These are phyloP conservation scores for Hippotragus niger DNA, from an alignment of 2,113 vertebrate species.

Conservation along the genomic window DNA sequence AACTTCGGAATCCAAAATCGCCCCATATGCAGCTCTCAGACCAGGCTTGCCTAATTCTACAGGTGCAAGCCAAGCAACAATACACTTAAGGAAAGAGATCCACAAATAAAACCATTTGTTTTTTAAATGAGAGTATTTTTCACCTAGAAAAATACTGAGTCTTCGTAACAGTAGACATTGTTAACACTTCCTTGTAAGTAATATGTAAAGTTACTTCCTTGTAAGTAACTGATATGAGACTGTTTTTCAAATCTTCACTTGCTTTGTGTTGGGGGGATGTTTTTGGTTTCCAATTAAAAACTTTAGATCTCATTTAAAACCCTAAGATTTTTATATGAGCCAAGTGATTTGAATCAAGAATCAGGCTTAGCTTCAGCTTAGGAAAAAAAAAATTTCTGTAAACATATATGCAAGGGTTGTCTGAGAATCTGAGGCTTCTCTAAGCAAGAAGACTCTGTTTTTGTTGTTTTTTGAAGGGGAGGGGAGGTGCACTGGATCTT, in stretches of 20 bases:
- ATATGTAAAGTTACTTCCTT: neutral
- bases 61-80: neutral
- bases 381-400: neutral
- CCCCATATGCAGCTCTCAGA: neutral
- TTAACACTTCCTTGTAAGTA: neutral
- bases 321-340: neutral
- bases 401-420: neutral
- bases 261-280: neutral
- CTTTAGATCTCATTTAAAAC: neutral
- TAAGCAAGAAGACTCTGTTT: neutral
- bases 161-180: neutral
- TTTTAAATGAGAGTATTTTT: neutral
- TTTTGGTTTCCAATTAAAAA: neutral
- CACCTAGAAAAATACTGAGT: neutral
- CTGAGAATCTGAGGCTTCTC: neutral
- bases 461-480: neutral
- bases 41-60: neutral
- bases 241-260: slow-evolving; percentile 17
- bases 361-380: neutral
- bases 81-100: slow-evolving; percentile 1
- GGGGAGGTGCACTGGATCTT: neutral
- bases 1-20: neutral
- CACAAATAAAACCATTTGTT: neutral
- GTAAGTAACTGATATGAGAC: slow-evolving; percentile 1
- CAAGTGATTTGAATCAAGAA: neutral